A percentile compares a stretch with the other conserved stretches of the same genome.
These are phyloP conservation scores for Megalurothrips usitatus DNA, from an alignment of 2,888 invertebrate species.

Conservation along the genomic window DNA sequence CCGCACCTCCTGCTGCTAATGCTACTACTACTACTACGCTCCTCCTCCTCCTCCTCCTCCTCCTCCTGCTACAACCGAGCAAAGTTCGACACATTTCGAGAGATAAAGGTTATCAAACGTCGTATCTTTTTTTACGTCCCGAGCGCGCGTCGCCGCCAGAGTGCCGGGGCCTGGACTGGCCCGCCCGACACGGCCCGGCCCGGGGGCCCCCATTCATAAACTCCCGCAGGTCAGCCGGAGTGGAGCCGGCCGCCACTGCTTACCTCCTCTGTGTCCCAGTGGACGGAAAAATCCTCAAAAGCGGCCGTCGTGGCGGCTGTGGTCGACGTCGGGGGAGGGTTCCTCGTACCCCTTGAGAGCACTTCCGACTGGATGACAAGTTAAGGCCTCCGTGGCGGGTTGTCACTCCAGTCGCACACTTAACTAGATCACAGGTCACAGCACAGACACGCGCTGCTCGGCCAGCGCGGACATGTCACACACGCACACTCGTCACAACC, in stretches of 20 bases:
- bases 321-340: not conserved
- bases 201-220: not conserved
- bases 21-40: too few species aligned
- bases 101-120: not conserved
- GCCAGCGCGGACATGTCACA: not conserved
- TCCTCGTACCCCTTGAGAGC: not conserved
- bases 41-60: too few species aligned
- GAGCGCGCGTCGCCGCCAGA: too few species aligned
- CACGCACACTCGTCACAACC: not conserved
- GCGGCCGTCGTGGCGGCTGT: constrained; percentile 9
- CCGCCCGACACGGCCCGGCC: too few species aligned
- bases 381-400: constrained; percentile 9
- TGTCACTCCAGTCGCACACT: not conserved
- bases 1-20: too few species aligned
- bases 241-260: too few species aligned
- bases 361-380: not conserved
- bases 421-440: not conserved
- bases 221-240: not conserved
- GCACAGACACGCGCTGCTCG: not conserved
- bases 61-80: not conserved
- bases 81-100: not conserved
- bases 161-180: too few species aligned
- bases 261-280: constrained; percentile 25
- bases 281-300: constrained; percentile 16
- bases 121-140: too few species aligned